phyloP scores from a whole-genome alignment of 2,888 invertebrate genomes.

The Synergus umbraculus region DNA sequence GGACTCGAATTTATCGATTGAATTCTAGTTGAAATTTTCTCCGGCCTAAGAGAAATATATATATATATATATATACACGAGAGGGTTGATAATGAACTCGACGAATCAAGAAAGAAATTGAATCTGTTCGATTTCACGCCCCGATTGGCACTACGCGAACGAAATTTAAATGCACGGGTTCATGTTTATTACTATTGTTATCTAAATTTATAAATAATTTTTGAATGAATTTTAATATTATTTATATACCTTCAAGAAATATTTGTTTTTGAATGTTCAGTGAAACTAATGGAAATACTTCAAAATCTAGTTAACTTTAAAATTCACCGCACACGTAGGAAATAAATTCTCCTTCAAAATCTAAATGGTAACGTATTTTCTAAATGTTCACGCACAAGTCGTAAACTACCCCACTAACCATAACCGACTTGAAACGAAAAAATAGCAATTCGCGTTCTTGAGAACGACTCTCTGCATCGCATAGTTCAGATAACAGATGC shows the following conservation, averaged over 20 bases:
- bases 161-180: background rate
- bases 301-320: background rate
- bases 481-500: background rate
- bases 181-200: too few species aligned
- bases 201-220: too few species aligned
- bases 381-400: background rate
- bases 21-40: background rate
- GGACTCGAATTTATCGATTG: background rate
- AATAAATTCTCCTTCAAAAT: background rate
- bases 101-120: constrained; percentile 70
- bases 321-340: background rate
- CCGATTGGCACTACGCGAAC: constrained; percentile 59
- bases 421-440: background rate
- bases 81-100: constrained; percentile 65
- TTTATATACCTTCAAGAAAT: too few species aligned
- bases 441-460: background rate
- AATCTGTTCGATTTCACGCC: constrained; percentile 70
- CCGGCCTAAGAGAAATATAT: background rate
- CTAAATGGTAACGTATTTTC: background rate
- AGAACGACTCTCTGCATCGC: background rate
- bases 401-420: background rate
- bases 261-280: too few species aligned
- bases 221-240: too few species aligned
- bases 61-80: background rate
- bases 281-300: background rate